Conservation (phyloP, 2,888 invertebrate species). For the Microctonus brassicae region DNA sequence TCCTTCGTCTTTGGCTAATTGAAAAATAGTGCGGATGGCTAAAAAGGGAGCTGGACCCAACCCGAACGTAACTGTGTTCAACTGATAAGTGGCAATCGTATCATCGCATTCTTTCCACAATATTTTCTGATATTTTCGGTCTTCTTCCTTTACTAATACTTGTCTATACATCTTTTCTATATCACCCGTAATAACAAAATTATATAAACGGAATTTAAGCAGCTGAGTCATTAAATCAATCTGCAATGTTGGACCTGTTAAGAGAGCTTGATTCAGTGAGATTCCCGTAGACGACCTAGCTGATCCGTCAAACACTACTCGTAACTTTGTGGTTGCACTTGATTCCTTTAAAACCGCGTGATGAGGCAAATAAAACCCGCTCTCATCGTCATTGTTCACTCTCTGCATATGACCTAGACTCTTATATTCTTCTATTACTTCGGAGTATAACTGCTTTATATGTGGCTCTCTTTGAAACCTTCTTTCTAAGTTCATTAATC, state of each 20-base stretch:
- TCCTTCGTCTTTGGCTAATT: no score
- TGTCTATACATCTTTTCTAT: conserved; percentile 58
- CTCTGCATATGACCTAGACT: conserved; percentile 41
- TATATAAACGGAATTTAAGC: conserved; percentile 46
- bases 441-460: conserved; percentile 25
- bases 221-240: conserved; percentile 47
- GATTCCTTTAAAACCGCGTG: conserved; percentile 49
- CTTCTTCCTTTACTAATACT: conserved; percentile 39
- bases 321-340: conserved; percentile 53
- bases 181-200: conserved; percentile 52
- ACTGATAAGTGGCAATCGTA: conserved; percentile 36
- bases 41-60: no score
- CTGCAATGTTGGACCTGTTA: conserved; percentile 50
- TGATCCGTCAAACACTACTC: no score
- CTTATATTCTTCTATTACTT: conserved; percentile 40
- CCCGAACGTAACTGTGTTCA: no score
- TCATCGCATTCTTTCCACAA: conserved; percentile 49
- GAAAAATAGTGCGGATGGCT: no score
- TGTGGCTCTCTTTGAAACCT: conserved; percentile 30
- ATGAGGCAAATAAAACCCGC: conserved; percentile 54
- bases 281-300: conserved; percentile 43
- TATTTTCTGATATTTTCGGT: no score
- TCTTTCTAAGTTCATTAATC: conserved; percentile 30
- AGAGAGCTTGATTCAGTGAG: conserved; percentile 51
- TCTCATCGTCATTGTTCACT: background rate